Percentiles rank a stretch among this genome's conserved stretches.
Conservation (phyloP, 2,113 vertebrate genomes). For the Hippocampus barbouri region DNA sequence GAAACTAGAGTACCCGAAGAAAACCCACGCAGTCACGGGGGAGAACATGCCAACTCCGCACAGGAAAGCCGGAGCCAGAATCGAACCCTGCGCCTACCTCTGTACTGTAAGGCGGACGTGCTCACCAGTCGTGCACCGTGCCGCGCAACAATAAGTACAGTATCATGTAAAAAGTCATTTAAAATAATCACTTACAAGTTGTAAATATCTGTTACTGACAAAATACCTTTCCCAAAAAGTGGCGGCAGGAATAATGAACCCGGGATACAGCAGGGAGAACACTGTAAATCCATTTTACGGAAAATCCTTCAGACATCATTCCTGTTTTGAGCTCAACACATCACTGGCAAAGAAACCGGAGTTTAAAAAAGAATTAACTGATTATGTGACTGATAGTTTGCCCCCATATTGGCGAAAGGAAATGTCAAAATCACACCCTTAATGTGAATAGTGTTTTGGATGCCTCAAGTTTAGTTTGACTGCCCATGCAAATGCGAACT, state of each 20-base stretch:
- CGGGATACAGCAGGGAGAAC: background rate
- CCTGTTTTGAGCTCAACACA: background rate
- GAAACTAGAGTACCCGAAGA: too few species aligned
- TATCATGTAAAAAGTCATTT: too few species aligned
- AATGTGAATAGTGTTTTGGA: slow-evolving; percentile 13
- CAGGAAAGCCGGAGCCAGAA: too few species aligned
- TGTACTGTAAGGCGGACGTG: too few species aligned
- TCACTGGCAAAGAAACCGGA: background rate
- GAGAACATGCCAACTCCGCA: too few species aligned
- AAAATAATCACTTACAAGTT: background rate
- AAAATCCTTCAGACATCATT: background rate
- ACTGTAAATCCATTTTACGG: background rate
- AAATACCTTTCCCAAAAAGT: background rate
- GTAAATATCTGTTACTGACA: background rate
- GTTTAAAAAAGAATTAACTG: background rate
- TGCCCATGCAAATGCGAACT: slow-evolving; percentile 49
- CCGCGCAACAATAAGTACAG: too few species aligned
- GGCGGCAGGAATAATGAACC: background rate
- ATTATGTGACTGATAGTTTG: background rate
- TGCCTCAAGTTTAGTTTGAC: slow-evolving; percentile 45
- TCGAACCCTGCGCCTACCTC: too few species aligned
- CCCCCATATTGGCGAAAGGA: background rate
- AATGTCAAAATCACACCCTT: background rate
- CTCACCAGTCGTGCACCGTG: too few species aligned
- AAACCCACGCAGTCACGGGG: too few species aligned